Evolutionary conservation across 2,888 invertebrate species (phyloP).

Genomic region (Leucophenga montana): DNA sequence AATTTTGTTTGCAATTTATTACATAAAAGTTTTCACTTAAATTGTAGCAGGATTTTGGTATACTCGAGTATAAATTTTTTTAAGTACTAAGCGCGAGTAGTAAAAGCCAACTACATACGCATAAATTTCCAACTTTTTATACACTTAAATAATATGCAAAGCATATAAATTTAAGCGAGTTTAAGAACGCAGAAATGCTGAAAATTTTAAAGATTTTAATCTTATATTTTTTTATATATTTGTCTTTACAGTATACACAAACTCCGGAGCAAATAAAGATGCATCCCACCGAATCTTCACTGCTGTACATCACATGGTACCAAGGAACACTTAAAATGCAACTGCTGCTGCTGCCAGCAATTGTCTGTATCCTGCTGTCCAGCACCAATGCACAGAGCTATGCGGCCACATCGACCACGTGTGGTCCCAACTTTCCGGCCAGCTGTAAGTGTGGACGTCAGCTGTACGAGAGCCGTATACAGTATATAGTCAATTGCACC

Average conservation of each 20-base stretch:
- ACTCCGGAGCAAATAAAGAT: neutral
- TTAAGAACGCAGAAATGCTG: neutral
- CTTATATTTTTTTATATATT: neutral
- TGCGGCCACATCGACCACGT: constrained; percentile 61
- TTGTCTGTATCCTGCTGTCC: constrained; percentile 35
- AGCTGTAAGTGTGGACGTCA: constrained; percentile 76
- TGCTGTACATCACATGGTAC: neutral
- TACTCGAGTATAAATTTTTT: constrained; percentile 53
- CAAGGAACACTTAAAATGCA: constrained; percentile 15
- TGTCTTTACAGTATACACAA: constrained; percentile 4
- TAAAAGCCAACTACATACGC: neutral
- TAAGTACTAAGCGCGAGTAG: constrained; percentile 38
- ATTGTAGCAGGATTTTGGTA: constrained; percentile 38
- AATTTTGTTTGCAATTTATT: too few species aligned
- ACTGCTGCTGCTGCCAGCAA: constrained; percentile 6
- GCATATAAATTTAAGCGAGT: neutral
- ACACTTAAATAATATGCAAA: neutral
- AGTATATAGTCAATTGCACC: constrained; percentile 83
- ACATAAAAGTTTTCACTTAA: constrained; percentile 2
- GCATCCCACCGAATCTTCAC: constrained; percentile 8
- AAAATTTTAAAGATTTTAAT: too few species aligned
- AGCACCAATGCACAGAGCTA: constrained; percentile 39
- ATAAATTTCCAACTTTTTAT: neutral
- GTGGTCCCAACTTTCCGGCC: constrained; percentile 73
- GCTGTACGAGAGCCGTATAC: constrained; percentile 74